Evolutionary conservation across 1,140 invertebrate genomes (phyloP).

Genomic region (Drosophila sproati): DNA sequence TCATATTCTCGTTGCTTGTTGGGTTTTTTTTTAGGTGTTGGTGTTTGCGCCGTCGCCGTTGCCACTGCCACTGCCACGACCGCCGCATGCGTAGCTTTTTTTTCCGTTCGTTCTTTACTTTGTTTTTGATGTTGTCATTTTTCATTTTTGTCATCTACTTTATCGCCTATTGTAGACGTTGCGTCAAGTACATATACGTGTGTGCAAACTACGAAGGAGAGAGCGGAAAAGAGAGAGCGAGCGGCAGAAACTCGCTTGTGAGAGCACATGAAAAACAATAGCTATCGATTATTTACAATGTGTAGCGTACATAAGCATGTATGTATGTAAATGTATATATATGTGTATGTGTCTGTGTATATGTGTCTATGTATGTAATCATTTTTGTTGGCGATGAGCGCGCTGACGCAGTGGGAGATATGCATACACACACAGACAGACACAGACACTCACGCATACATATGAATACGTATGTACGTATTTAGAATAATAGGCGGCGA

Average conservation of each 20-base stretch:
- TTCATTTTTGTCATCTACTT: constrained; percentile 37
- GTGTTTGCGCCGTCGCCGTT: constrained; percentile 63
- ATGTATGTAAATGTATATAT: background rate
- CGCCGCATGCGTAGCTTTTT: constrained; percentile 72
- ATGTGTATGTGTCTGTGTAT: constrained; percentile 18
- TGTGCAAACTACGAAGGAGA: background rate
- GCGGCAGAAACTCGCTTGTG: background rate
- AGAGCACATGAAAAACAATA: constrained; percentile 37
- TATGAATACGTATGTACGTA: background rate
- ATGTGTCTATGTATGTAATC: constrained; percentile 2
- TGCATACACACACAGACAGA: background rate
- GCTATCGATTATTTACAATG: constrained; percentile 53
- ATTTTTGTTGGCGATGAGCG: constrained; percentile 32
- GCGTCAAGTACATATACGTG: constrained; percentile 42
- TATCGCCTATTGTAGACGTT: constrained; percentile 47
- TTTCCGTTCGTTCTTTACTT: constrained; percentile 18
- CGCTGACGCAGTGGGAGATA: constrained; percentile 71
- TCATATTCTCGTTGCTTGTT: background rate
- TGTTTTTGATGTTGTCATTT: constrained; percentile 28
- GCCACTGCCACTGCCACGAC: constrained; percentile 27
- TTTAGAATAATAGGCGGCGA: constrained; percentile 51
- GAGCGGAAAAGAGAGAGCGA: background rate
- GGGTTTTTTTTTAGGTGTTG: constrained; percentile 10
- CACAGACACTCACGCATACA: background rate
- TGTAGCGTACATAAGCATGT: constrained; percentile 18